Evolutionary conservation across 2,113 vertebrate species (phyloP), one percentile per base, ranked within the genome.

Genomic region (Syrmaticus mikado): DNA sequence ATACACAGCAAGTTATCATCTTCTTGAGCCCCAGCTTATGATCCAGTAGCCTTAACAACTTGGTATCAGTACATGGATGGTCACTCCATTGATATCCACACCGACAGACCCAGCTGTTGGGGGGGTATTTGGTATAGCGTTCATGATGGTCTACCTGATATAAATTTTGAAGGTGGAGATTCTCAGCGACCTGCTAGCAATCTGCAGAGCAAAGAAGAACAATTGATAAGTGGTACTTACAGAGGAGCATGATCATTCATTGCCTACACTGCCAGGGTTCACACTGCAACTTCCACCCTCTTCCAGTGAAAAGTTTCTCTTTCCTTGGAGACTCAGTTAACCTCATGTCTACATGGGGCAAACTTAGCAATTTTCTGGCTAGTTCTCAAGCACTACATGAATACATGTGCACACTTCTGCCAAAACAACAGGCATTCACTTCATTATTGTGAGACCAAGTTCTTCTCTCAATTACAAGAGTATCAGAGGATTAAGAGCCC

Each of bases 81-180:
- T 99, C 97, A 99, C 99, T 48, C 99, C 99, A 0, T 99, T 99
- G 88, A 99, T 97, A 95, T 99, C 99, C 0, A 98, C 96, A 2
- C 99, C 99, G 77, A 97, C 98, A 0, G 99, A 99, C 25, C 99
- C 99, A 0, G 99, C 99, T 0, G 99, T 99, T 0, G 99, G 98
- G 67, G 99, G 99, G 20, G 99, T 97, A 64, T 99, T 99, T 61
- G 99, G 98, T 17, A 99, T 99, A 0, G 99, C 99, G 90, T 97
- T 99, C 32, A 99, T 99, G 97, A 99, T 99, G 4, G 99, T 99
- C 97, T 99, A 99, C 7, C 98, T 98, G 97, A 99, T 98, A 92
- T 98, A 96, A 75, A 99, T 99, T 97, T 98, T 98, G 71, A 98
- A 98, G 43, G 75, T 97, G 45, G 98, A 97, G 41, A 99, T 97